phyloP scores from a whole-genome alignment of 1,140 invertebrate genomes.

The Zaprionus ghesquierei region DNA sequence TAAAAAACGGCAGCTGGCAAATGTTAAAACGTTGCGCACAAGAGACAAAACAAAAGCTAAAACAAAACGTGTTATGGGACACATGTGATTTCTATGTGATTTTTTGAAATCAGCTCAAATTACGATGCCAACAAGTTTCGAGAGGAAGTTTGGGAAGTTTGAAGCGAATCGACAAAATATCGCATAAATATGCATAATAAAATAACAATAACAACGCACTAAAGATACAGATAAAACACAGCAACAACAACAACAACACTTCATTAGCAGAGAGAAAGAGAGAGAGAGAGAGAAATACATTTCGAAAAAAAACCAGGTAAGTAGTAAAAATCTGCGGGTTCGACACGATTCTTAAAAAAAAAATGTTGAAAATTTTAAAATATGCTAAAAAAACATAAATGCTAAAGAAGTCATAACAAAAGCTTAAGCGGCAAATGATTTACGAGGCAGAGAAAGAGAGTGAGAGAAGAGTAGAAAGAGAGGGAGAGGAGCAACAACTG shows the following conservation, averaged over 20 bases:
- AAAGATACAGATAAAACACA: conserved; percentile 12
- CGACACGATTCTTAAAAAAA: conserved; percentile 58
- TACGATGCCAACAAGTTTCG: conserved; percentile 28
- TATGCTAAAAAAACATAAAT: conserved; percentile 72
- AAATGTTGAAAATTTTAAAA: conserved; percentile 61
- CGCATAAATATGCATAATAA: conserved; percentile 66
- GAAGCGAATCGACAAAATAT: conserved; percentile 3
- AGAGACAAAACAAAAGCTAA: conserved; percentile 30
- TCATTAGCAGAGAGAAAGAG: conserved; percentile 59
- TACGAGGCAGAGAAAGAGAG: conserved; percentile 26
- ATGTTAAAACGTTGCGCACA: conserved; percentile 42
- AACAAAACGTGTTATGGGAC: conserved; percentile 64
- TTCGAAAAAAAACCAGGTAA: conserved; percentile 46
- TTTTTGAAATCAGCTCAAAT: conserved; percentile 51
- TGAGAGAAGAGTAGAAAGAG: too few relatives aligned
- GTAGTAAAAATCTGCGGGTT: conserved; percentile 71
- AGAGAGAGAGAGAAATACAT: conserved; percentile 17
- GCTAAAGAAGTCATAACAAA: conserved; percentile 35
- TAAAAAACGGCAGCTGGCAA: conserved; percentile 45
- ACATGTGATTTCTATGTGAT: conserved; percentile 18
- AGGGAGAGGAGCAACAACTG: neutral
- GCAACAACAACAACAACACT: conserved; percentile 47
- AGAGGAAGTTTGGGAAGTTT: conserved; percentile 36
- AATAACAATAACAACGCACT: conserved; percentile 19
- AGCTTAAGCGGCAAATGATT: conserved; percentile 57